Base-by-base conservation (phyloP, 1,140 invertebrate species). In the Drosophila willistoni region DNA sequence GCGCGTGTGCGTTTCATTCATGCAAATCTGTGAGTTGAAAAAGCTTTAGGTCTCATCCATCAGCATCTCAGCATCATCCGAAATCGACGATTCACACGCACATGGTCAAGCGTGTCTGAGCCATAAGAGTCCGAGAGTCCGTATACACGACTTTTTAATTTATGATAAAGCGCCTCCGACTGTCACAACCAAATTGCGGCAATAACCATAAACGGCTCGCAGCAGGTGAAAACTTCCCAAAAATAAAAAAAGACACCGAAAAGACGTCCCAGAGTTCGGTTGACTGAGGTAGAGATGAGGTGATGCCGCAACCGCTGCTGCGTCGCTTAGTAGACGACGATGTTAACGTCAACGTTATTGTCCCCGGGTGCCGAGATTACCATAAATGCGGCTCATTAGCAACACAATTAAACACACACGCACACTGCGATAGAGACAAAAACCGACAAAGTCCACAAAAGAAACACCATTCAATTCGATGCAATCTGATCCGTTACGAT, bases 111-210 rank as follows among this genome's bases (percentile, higher is more conserved):
- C 7, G 44, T 22, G 44, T 22, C 44, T 22, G 17, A 6, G 56
- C 59, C 10, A 5, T 3, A n/a, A n/a, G 10, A 10, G 7, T 6
- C 29, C 29, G 29, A 29, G 13, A 12, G 54, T 61, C 63, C 54
- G 55, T 13, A 67, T 71, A 89, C 84, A 89, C 84, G 80, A 89
- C 65, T 90, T 84, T 90, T 90, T 90, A 89, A 89, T 89, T 89
- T 89, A 89, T 89, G 84, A 90, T 89, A 89, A 89, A 89, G 84
- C 84, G 84, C 84, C 84, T 89, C 81, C 85, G 84, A 89, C 85
- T 89, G 84, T 89, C 84, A 89, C 84, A 89, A 89, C 84, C 66
- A 73, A 89, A 89, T 89, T 89, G 85, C 84, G 84, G 84, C 85
- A 90, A 89, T 89, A 89, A 84, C 84, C 84, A 89, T 89, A 89